Evolutionary conservation across 2,888 invertebrate genomes (phyloP), one percentile per base, ranked within the genome.

Genomic region (Tipula unca): DNA sequence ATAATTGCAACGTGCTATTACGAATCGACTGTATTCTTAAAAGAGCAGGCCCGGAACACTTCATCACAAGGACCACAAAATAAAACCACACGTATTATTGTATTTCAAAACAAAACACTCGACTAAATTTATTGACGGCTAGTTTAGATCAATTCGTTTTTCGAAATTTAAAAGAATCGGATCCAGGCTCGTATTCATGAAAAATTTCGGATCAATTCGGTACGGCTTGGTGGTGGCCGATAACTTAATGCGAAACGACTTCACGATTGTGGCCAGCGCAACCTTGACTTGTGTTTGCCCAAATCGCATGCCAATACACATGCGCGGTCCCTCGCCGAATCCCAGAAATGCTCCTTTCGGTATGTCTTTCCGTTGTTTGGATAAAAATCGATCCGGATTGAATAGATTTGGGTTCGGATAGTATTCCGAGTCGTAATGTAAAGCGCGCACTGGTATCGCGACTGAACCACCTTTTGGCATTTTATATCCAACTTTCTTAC

Each of bases 371-470:
- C 87, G 87, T 14, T 87, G 88, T 85, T 89, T 89, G 0, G 88
- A 88, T 3, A 88, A 87, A 88, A 91, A 91, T 35, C 91, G 87
- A 39, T 91, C 90, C 0, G 91, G 91, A 86, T 89, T 89, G 87
- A 90, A 92, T 86, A 88, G 88, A n/a, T 89, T 88, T 0, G 91
- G 91, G 17, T 91, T 88, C 1, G 90, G 89, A 86, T 89, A 91
- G 88, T 89, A 89, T 84, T 90, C 88, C 0, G 88, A 87, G 87
- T 91, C 90, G 25, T 82, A 87, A 82, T 91, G 91, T 0, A 92
- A 85, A 0, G 88, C 89, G 39, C 87, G 86, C 0, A 89, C 82
- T 0, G 91, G 90, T 5, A 91, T 87, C 1, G 88, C 84, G 0
- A 91, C 87, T 1, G 88, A 69, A 13, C 88, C 89, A 14, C 90